Evolutionary conservation across 1,140 invertebrate genomes (phyloP), one percentile per base, ranked within the genome.

Genomic region (Drosophila lowei): DNA sequence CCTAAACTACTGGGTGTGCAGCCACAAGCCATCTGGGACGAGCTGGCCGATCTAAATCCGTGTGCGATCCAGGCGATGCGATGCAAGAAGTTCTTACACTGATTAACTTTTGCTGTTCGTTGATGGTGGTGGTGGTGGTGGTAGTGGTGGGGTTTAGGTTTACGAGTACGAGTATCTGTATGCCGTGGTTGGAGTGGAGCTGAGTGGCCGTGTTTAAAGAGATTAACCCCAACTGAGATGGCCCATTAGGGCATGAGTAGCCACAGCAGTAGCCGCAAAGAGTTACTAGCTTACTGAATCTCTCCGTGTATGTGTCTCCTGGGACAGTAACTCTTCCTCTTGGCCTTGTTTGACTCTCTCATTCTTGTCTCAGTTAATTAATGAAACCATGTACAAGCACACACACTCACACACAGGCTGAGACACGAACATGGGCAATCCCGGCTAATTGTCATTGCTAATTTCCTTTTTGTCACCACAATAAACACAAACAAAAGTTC

Each of bases 11-110:
- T 80, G 59, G 67, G 50, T 52, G 54, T 50, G 63, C 68, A 79
- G 66, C 68, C 72, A 57, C 77, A 77, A 44, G 76, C 72, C 54
- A 76, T 71, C 55, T 38, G 34, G 34, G 86, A 89, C 60, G 86
- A 90, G 61, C 84, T 83, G 70, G 41, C 81, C 78, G 86, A 89
- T 86, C 86, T 90, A 21, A n/a, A 41, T 42, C 8, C 11, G 21
- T 18, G 53, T 44, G 30, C 5, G 43, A 61, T 44, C 18, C 56
- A 56, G 21, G 48, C 16, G 30, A 46, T 49, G 38, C 46, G 63
- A 66, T 44, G 34, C 60, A 42, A 47, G 9, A 64, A 38, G n/a
- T 47, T 28, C 28, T 46, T 64, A 62, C 56, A 48, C 44, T 58
- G 25, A 49, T 30, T 58, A 30, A 30, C 18, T 21, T 23, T 47